Evolutionary conservation across 2,797 vertebrate species (phyloP), one percentile per base, ranked within the genome.

Genomic region (Helicolenus hilgendorfi): DNA sequence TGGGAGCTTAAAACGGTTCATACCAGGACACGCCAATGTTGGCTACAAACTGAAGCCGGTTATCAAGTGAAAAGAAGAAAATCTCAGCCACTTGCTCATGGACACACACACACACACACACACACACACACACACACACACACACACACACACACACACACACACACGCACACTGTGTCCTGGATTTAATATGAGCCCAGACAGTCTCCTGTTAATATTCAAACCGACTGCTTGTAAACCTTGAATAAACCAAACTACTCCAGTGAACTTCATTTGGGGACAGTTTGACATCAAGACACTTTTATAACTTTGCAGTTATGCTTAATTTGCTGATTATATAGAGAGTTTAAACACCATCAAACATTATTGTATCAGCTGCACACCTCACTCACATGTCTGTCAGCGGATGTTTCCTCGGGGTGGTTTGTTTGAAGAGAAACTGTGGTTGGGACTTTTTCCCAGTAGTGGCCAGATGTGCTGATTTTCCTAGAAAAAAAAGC

Each of bases 1-100:
- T 60, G 72, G 65, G 75, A 81, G 81, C 78, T 87, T 73, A 77
- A 49, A 49, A 60, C 60, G n/a, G 89, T 82, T 94, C 81, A 87
- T 67, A 70, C 75, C 71, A 77, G 91, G 88, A 78, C 75, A 82
- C 1, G 3, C 20, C 33, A 27, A n/a, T 49, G 53, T 41, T 45
- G 10, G 29, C 15, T 75, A 63, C 38, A 55, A 41, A 29, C 53
- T 77, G 55, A 60, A 67, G 33, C 24, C 13, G 58, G 15, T 71
- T 58, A 82, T 86, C 36, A 63, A 29, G n/a, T 24, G 7, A 56
- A 80, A 33, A 49, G 1, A 7, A 20, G 45, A 70, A 67, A 27
- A 69, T 41, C 10, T 74, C 14, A 55, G 11, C 20, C 24, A 41
- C 45, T 35, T 72, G 22, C 18, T 13, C 4, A n/a, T 15, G 53